Conservation (phyloP, 2,113 vertebrate genomes). For the Rhipidura dahli region DNA sequence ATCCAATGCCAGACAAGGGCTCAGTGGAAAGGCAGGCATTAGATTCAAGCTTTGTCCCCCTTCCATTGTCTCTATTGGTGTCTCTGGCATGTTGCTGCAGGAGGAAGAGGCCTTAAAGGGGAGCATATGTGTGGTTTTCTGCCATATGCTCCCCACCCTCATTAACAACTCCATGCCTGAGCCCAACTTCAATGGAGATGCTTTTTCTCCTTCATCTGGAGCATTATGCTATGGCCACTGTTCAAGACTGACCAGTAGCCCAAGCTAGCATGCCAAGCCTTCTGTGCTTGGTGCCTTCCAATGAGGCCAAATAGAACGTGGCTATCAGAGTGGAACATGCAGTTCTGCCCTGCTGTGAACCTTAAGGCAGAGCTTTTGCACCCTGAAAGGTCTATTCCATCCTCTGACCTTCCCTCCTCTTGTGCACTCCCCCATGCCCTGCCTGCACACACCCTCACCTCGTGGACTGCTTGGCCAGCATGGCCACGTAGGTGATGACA, state of each 20-base stretch:
- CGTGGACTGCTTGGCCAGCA: slow-evolving; percentile 92
- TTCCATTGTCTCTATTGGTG: not conserved
- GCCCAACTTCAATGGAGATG: not conserved
- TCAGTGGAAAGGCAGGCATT: not conserved
- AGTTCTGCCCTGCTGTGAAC: not conserved
- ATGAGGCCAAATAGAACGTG: not conserved
- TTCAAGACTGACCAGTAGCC: not conserved
- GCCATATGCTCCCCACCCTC: not conserved
- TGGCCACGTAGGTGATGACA: slow-evolving; percentile 88
- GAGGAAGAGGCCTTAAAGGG: not conserved
- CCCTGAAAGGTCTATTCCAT: not conserved
- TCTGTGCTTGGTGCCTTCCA: not conserved
- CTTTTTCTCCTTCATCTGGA: not conserved
- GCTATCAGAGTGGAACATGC: fast-evolving
- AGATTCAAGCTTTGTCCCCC: not conserved
- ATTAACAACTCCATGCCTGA: not conserved
- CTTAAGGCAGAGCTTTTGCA: not conserved
- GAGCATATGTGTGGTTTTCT: not conserved
- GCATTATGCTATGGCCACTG: not conserved
- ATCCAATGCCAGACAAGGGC: not conserved
- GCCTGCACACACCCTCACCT: slow-evolving; percentile 71
- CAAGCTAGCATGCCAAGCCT: not conserved
- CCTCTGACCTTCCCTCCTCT: not conserved
- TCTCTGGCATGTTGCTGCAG: not conserved
- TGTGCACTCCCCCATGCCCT: not conserved